A percentile compares a stretch with the other conserved stretches of the same genome.
phyloP scores from a whole-genome alignment of 2,113 vertebrate genomes.

The Poecilia latipinna region DNA sequence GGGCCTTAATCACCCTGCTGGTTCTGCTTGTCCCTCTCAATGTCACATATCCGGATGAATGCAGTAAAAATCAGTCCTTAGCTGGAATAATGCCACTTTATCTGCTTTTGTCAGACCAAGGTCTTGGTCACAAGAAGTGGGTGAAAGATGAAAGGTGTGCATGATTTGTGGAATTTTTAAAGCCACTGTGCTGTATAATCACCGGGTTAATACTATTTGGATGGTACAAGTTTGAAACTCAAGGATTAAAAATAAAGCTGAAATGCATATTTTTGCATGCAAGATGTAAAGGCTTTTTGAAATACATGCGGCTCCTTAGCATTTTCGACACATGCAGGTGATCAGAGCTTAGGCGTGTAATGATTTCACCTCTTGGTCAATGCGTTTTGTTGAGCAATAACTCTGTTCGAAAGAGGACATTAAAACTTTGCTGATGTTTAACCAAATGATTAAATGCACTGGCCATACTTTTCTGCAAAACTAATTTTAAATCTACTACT shows the following conservation, averaged over 20 bases:
- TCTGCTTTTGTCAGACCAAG: conserved; percentile 78
- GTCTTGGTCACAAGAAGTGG: conserved; percentile 72
- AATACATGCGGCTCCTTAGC: conserved; percentile 57
- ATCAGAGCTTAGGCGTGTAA: conserved; percentile 41
- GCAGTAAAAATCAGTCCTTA: conserved; percentile 74
- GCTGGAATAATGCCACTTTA: conserved; percentile 74
- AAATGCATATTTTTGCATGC: conserved; percentile 77
- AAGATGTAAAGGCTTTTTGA: conserved; percentile 63
- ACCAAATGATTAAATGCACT: conserved; percentile 10
- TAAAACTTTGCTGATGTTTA: conserved; percentile 69
- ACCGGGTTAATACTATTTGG: conserved; percentile 79
- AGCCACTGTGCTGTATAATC: conserved; percentile 71
- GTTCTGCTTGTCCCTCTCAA: conserved; percentile 81
- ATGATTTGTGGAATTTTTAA: conserved; percentile 62
- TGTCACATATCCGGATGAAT: conserved; percentile 79
- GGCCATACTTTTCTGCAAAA: no score
- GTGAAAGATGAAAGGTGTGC: conserved; percentile 79
- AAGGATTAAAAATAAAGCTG: conserved; percentile 83
- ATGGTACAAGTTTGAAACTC: conserved; percentile 76
- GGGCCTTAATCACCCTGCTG: conserved; percentile 76
- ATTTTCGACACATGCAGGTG: conserved; percentile 54
- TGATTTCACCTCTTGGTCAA: conserved; percentile 47
- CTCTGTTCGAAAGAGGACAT: conserved; percentile 12
- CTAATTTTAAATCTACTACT: no score
- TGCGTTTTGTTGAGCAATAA: conserved; percentile 2